phyloP scores from a whole-genome alignment of 2,888 invertebrate species.

The Dyspetes luteomarginatus region DNA sequence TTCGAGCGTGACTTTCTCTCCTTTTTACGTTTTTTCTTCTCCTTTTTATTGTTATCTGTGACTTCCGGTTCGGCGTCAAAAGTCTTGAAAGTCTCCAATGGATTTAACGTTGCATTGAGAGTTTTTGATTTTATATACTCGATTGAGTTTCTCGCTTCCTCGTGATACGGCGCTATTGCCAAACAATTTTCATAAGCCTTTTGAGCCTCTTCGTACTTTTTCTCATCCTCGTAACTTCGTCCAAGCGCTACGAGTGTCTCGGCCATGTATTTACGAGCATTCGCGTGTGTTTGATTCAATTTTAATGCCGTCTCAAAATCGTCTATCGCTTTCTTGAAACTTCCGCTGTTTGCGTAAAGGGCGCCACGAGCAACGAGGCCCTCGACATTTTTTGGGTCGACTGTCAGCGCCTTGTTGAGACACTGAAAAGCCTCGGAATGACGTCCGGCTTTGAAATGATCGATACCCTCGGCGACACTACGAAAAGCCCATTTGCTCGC shows the following conservation, averaged over 20 bases:
- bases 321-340: slow-evolving; percentile 96
- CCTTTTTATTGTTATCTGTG: slow-evolving; percentile 78
- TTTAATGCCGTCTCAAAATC: slow-evolving; percentile 97
- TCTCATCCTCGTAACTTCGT: slow-evolving; percentile 94
- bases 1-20: slow-evolving; percentile 82
- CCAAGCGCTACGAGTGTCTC: slow-evolving; percentile 96
- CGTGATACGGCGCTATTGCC: slow-evolving; percentile 93
- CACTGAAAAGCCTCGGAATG: slow-evolving; percentile 98
- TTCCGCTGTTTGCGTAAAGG: slow-evolving; percentile 95
- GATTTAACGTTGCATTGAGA: slow-evolving; percentile 77
- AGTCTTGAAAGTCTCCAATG: slow-evolving; percentile 78
- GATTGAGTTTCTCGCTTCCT: slow-evolving; percentile 93
- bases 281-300: slow-evolving; percentile 94
- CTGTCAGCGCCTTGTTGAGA: slow-evolving; percentile 95
- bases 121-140: slow-evolving; percentile 91
- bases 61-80: slow-evolving; percentile 80
- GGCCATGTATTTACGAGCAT: slow-evolving; percentile 96
- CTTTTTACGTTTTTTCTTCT: slow-evolving; percentile 83
- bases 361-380: slow-evolving; percentile 96
- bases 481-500: slow-evolving; percentile 97
- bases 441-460: slow-evolving; percentile 96
- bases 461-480: slow-evolving; percentile 96
- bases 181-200: slow-evolving; percentile 94
- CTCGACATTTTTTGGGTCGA: slow-evolving; percentile 96
- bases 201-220: slow-evolving; percentile 92